Evolutionary conservation across 2,888 invertebrate species (phyloP).

Genomic region (Polylopha cassiicola): DNA sequence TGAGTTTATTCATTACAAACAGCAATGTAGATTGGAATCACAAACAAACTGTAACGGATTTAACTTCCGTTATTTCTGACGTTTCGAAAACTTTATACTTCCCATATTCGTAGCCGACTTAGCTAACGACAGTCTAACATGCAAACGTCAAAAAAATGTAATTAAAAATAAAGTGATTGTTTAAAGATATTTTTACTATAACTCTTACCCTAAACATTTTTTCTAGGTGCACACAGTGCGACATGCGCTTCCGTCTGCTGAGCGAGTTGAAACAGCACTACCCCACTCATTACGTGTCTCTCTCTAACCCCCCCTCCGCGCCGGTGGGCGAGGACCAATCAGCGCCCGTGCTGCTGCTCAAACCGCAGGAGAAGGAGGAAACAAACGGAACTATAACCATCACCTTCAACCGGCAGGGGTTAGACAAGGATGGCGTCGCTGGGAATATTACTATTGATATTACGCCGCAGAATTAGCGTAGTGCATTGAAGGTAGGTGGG

Average conservation of each 20-base stretch:
- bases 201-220: no score
- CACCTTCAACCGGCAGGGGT: slow-evolving; percentile 42
- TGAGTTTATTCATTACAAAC: no score
- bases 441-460: slow-evolving; percentile 56
- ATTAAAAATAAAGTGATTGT: no score
- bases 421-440: slow-evolving; percentile 46
- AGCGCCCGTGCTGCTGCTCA: neutral
- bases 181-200: no score
- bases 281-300: slow-evolving; percentile 55
- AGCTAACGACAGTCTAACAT: no score
- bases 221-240: slow-evolving; percentile 64
- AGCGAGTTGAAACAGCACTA: slow-evolving; percentile 67
- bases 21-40: no score
- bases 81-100: no score
- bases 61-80: no score
- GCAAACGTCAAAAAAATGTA: no score
- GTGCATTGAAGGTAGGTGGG: no score
- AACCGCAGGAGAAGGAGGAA: slow-evolving; percentile 8
- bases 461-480: slow-evolving; percentile 15
- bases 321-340: neutral
- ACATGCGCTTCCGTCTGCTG: slow-evolving; percentile 54
- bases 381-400: slow-evolving; percentile 41
- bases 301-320: slow-evolving; percentile 20
- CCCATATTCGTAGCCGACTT: no score
- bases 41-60: no score